phyloP scores from a whole-genome alignment of 2,113 vertebrate species.

The Regulus satrapa region DNA sequence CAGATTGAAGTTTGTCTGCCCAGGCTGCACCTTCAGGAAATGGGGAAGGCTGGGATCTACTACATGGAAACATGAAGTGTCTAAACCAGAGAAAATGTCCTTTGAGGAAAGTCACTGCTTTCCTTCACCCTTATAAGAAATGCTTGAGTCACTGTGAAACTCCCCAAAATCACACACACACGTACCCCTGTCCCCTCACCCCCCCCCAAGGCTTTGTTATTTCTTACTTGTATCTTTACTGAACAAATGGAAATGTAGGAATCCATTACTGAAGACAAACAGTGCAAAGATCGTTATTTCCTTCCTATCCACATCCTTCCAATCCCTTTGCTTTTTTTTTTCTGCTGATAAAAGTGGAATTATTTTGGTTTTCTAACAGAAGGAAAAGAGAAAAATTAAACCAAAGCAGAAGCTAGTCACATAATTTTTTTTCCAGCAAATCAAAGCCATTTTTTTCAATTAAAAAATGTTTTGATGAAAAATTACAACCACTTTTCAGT shows the following conservation, averaged over 20 bases:
- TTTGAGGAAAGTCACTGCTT: not conserved
- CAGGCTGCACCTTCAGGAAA: not conserved
- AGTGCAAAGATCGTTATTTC: not conserved
- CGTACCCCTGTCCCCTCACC: fast-evolving
- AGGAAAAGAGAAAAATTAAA: not conserved
- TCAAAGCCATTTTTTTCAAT: conserved; percentile 1
- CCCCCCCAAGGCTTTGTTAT: not conserved
- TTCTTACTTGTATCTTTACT: not conserved
- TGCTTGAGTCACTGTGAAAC: not conserved
- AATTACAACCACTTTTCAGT: conserved; percentile 29
- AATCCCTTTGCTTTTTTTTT: not conserved
- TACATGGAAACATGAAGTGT: not conserved
- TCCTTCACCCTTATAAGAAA: not conserved
- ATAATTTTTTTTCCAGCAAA: not conserved
- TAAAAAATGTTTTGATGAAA: conserved; percentile 29
- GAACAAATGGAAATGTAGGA: not conserved
- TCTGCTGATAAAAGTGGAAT: conserved; percentile 5
- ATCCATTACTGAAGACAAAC: not conserved
- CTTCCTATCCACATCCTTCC: not conserved
- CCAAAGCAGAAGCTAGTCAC: not conserved
- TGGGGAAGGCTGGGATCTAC: not conserved
- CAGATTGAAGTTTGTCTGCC: not conserved
- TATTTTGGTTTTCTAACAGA: conserved; percentile 18
- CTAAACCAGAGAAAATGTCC: not conserved
- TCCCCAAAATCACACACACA: not conserved